phyloP scores from a whole-genome alignment of 2,797 vertebrate genomes.

The Myotis myotis region DNA sequence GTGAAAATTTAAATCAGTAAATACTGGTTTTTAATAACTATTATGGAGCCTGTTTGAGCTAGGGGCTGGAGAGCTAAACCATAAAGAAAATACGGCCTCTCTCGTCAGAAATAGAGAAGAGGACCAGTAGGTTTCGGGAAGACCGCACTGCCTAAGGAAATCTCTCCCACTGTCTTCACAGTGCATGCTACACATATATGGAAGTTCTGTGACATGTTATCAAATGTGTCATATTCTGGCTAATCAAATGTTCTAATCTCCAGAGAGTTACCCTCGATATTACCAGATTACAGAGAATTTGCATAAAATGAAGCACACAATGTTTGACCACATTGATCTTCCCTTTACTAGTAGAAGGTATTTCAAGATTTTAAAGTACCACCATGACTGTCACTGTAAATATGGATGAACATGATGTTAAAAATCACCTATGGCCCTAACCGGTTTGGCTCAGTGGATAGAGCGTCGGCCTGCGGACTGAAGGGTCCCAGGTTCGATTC shows the following conservation, averaged over 20 bases:
- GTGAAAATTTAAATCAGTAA: slow-evolving; percentile 45
- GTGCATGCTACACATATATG: neutral
- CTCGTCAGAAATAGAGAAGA: neutral
- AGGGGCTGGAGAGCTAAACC: neutral
- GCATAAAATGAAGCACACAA: neutral
- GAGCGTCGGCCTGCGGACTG: no score
- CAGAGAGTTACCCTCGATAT: slow-evolving; percentile 6
- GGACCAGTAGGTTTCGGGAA: neutral
- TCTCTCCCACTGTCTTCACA: neutral
- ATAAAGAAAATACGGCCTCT: neutral
- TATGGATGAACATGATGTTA: neutral
- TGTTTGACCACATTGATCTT: neutral
- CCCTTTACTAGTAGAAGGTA: slow-evolving; percentile 7
- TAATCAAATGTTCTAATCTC: slow-evolving; percentile 15
- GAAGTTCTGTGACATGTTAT: neutral
- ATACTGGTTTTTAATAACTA: slow-evolving; percentile 11
- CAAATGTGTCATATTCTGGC: neutral
- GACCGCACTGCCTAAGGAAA: neutral
- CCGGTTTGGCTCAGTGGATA: no score
- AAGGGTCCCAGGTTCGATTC: no score
- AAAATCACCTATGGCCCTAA: neutral
- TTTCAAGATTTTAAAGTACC: slow-evolving; percentile 33
- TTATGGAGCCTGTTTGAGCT: neutral
- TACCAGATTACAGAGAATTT: neutral
- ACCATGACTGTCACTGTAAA: neutral